Percentiles rank a stretch among this genome's conserved stretches.
phyloP scores from a whole-genome alignment of 2,888 invertebrate genomes.

The Acleris cristana region DNA sequence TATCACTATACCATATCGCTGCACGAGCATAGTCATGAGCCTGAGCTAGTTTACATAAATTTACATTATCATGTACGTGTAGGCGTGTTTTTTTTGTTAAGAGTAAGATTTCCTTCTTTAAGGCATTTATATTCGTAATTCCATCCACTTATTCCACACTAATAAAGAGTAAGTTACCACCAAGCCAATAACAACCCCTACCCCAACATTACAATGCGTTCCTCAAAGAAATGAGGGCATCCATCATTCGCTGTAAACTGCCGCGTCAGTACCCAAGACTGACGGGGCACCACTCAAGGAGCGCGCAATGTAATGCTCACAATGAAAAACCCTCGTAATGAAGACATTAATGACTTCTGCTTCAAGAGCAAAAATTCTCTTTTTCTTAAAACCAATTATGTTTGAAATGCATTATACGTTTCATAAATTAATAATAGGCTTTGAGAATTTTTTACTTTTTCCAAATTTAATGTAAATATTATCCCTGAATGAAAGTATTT shows the following conservation, averaged over 20 bases:
- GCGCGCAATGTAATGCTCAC: slow-evolving; percentile 35
- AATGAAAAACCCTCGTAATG: slow-evolving; percentile 36
- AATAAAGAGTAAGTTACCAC: slow-evolving; percentile 11
- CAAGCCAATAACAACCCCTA: slow-evolving; percentile 27
- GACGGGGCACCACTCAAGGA: slow-evolving; percentile 32
- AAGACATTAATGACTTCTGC: slow-evolving; percentile 42
- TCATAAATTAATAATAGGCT: background rate
- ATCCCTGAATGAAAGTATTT: too few species aligned
- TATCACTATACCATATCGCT: too few species aligned
- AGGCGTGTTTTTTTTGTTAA: too few species aligned
- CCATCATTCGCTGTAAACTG: slow-evolving; percentile 41
- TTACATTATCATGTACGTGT: too few species aligned
- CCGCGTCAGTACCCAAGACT: slow-evolving; percentile 34
- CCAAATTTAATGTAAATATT: background rate
- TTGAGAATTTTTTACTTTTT: too few species aligned
- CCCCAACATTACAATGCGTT: slow-evolving; percentile 32
- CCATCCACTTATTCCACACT: background rate
- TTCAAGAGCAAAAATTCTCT: slow-evolving; percentile 18
- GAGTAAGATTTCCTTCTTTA: too few species aligned
- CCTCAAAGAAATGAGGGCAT: slow-evolving; percentile 38
- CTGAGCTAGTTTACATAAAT: too few species aligned
- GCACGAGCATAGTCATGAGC: too few species aligned
- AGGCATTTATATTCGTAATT: too few species aligned
- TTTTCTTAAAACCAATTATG: slow-evolving; percentile 15
- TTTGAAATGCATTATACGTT: slow-evolving; percentile 13